Base-by-base conservation (phyloP, 2,888 invertebrate genomes). In the Scaptomyza cyrtandrae region DNA sequence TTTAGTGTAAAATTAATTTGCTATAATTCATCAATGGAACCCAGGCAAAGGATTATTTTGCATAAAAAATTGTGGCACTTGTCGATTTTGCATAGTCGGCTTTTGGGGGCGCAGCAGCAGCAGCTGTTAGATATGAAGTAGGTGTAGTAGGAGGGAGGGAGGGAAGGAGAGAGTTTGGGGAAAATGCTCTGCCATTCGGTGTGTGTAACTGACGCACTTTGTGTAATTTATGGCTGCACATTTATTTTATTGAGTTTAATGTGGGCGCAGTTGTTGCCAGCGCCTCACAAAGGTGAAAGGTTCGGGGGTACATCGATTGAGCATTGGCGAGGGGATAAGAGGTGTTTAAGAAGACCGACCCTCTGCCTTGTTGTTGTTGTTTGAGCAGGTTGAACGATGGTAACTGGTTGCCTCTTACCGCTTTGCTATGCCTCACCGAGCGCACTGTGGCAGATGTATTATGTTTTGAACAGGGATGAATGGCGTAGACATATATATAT, bases 11-110 rank as follows among this genome's bases (percentile, higher is more conserved):
- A 90, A 90, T 90, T 90, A 89, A 90, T 90, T 90, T 89, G 83
- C 86, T 87, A 90, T 89, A 89, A 90, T 90, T 90, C 88, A 90
- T 90, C 90, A 90, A 89, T 89, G 85, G 67, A 55, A 55, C 64
- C 57, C 57, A 50, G 44, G 61, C 71, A 78, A 79, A 82, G 85
- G 78, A 80, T 84, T 81, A 77, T 75, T 83, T 79, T 72, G 70
- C 80, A 76, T 81, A 83, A 80, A 80, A 84, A 84, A 83, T 78
- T 72, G 84, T 84, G 75, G 80, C 71, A 80, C 80, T 81, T 80
- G 84, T 80, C 78, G 75, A 83, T 83, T 83, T 78, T 65, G 76
- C 78, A 75, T 71, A 77, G 74, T 77, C 72, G 60, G 64, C 79
- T 57, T 48, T 72, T 59, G 44, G 61, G 60, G 39, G 56, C 62